These are phyloP conservation scores for Hylaeus anthracinus DNA, from an alignment of 1,140 invertebrate genomes.

Conservation along the genomic window DNA sequence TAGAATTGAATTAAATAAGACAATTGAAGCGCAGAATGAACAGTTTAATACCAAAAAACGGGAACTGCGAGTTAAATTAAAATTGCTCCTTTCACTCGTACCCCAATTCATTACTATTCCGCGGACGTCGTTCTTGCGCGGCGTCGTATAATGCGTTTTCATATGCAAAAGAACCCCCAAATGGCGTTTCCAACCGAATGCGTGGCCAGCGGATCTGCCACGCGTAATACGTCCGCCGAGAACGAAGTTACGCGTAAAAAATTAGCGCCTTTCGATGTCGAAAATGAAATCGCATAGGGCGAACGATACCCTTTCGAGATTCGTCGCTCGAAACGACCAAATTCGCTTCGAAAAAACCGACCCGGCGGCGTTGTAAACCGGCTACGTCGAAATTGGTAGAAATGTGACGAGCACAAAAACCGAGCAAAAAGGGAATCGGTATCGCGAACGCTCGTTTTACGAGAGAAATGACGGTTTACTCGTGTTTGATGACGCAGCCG, in stretches of 20 bases:
- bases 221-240: background rate
- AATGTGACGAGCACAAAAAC: background rate
- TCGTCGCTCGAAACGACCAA: background rate
- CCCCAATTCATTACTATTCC: conserved; percentile 4
- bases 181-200: background rate
- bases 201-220: background rate
- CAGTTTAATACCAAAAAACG: too few relatives aligned
- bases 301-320: background rate
- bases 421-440: background rate
- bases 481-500: background rate
- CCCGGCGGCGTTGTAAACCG: background rate
- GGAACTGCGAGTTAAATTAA: too few relatives aligned
- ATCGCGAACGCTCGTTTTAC: background rate
- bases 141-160: background rate
- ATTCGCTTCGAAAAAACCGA: background rate
- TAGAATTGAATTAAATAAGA: background rate
- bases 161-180: background rate
- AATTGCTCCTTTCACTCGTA: too few relatives aligned
- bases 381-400: background rate
- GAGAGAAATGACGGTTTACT: background rate
- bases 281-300: background rate
- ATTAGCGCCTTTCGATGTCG: background rate
- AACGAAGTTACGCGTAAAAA: conserved; percentile 5
- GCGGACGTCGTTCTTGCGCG: background rate
- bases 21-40: too few relatives aligned